A percentile compares a stretch with the other conserved stretches of the same genome.
phyloP scores from a whole-genome alignment of 2,888 invertebrate genomes.

The Tortricodes alternella region DNA sequence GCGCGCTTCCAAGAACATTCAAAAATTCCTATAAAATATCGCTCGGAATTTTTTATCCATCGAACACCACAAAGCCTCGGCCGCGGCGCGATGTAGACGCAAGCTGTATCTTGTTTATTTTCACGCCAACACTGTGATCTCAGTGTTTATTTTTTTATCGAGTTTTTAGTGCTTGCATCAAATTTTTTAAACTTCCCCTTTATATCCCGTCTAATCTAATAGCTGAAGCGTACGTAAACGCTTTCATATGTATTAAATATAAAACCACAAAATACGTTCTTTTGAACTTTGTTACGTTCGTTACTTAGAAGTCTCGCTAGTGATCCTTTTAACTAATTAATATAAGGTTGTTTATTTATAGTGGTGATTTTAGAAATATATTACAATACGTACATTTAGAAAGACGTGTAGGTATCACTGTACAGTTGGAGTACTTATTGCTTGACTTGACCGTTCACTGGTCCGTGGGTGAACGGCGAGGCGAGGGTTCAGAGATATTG shows the following conservation, averaged over 20 bases:
- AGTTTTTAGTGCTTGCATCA: constrained; percentile 8
- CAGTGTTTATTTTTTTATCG: constrained; percentile 8
- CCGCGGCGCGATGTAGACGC: neutral
- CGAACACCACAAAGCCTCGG: constrained; percentile 2
- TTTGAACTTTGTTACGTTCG: too few relatives aligned
- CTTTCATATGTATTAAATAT: neutral
- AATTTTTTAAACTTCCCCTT: constrained; percentile 1
- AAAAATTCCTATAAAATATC: neutral
- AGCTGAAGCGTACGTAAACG: neutral
- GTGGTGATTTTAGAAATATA: too few relatives aligned
- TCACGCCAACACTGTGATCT: neutral
- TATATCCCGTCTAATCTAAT: neutral
- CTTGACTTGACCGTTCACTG: neutral
- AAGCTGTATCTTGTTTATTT: constrained; percentile 16
- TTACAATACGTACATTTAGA: too few relatives aligned
- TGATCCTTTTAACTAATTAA: too few relatives aligned
- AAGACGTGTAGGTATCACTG: too few relatives aligned
- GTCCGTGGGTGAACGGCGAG: neutral
- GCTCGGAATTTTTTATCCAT: neutral
- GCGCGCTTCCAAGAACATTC: neutral
- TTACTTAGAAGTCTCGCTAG: too few relatives aligned
- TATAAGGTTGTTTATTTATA: too few relatives aligned
- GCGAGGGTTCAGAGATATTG: constrained; percentile 29
- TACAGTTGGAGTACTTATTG: neutral
- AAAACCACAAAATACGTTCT: too few relatives aligned